These are phyloP conservation scores for Nylanderia fulva DNA, from an alignment of 1,140 invertebrate genomes.

Conservation along the genomic window DNA sequence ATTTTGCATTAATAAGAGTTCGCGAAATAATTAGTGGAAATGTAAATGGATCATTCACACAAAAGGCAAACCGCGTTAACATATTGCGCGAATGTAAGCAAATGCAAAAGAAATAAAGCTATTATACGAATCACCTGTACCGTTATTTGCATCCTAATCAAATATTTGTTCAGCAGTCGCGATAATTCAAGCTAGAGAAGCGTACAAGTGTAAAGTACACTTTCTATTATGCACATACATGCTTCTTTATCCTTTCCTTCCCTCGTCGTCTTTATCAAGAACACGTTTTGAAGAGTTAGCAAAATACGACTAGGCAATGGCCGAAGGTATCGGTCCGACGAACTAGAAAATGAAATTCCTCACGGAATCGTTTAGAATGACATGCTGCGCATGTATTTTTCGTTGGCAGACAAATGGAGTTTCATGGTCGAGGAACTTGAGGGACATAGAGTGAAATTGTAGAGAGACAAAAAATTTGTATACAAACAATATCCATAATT, in stretches of 20 bases:
- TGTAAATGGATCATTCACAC: background rate
- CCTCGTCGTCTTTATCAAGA: slow-evolving; percentile 22
- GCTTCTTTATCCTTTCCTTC: slow-evolving; percentile 19
- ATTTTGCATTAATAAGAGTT: slow-evolving; percentile 56
- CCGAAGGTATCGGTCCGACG: slow-evolving; percentile 12
- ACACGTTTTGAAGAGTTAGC: slow-evolving; percentile 44
- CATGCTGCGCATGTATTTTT: slow-evolving; percentile 49
- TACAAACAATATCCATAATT: background rate
- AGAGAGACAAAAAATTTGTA: background rate
- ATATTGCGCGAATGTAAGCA: background rate
- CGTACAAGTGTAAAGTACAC: background rate
- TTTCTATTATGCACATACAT: slow-evolving; percentile 7
- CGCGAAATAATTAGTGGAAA: slow-evolving; percentile 29
- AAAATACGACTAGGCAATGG: slow-evolving; percentile 20
- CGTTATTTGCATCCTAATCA: background rate
- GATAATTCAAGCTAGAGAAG: background rate
- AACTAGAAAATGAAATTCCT: slow-evolving; percentile 62
- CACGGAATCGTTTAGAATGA: slow-evolving; percentile 44
- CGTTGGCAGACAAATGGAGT: slow-evolving; percentile 17
- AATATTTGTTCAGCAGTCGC: background rate
- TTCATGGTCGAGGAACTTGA: slow-evolving; percentile 27
- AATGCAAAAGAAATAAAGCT: background rate
- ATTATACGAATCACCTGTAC: background rate
- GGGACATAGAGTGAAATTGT: background rate
- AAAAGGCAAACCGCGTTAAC: background rate